A percentile compares a stretch with the other conserved stretches of the same genome.
These are phyloP conservation scores for Sthenelais limicola DNA, from an alignment of 2,888 invertebrate species.

Conservation along the genomic window DNA sequence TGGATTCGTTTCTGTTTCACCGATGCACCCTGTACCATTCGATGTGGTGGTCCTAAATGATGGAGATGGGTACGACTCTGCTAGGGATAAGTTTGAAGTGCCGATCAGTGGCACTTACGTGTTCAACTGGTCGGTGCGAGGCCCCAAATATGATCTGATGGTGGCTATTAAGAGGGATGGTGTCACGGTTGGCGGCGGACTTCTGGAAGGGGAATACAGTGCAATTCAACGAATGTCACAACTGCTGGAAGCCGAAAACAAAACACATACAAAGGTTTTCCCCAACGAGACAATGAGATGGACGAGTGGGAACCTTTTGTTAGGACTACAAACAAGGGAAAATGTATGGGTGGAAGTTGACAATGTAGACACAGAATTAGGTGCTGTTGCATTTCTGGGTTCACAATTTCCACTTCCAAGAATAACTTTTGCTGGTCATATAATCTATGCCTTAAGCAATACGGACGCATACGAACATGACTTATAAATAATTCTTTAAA, in stretches of 20 bases:
- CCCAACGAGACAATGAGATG: neutral
- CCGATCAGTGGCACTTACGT: neutral
- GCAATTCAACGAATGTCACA: neutral
- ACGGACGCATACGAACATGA: no score
- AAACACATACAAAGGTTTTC: neutral
- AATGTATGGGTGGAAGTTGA: neutral
- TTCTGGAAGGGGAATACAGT: neutral
- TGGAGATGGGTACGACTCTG: neutral
- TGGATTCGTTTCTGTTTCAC: neutral
- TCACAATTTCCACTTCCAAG: neutral
- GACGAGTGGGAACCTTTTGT: neutral
- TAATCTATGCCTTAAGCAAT: neutral
- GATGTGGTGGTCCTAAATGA: constrained; percentile 1
- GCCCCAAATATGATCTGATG: neutral
- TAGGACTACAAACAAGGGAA: neutral
- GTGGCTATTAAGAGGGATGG: neutral
- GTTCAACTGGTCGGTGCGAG: constrained; percentile 1
- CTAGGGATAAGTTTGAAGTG: neutral
- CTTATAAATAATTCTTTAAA: no score
- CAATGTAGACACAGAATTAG: neutral
- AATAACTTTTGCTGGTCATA: constrained; percentile 5
- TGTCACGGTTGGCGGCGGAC: neutral
- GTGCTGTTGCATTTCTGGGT: neutral
- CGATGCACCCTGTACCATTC: neutral
- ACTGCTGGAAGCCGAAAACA: neutral